A percentile compares a stretch with the other conserved stretches of the same genome.
Conservation (phyloP, 2,113 vertebrate genomes). For the Oreochromis niloticus region DNA sequence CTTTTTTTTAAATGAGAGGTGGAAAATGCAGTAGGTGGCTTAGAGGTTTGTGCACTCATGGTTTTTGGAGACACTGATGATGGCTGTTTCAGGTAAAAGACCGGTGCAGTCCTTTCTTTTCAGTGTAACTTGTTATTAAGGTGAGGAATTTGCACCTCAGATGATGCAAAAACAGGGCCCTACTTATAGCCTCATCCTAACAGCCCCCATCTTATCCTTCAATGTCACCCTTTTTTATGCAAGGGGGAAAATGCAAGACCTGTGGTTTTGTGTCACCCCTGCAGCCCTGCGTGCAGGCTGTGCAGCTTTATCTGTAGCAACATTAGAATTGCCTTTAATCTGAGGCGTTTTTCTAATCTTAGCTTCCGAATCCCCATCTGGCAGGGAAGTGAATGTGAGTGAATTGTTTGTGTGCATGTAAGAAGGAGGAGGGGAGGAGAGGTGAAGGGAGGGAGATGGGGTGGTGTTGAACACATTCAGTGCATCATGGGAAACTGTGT, state of each 20-base stretch:
- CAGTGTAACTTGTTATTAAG: background rate
- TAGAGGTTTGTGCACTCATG: background rate
- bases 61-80: background rate
- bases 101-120: background rate
- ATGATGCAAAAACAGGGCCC: conserved; percentile 9
- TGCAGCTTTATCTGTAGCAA: conserved; percentile 31
- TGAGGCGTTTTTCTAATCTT: conserved; percentile 51
- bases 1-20: background rate
- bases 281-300: background rate
- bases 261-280: background rate
- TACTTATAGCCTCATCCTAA: conserved; percentile 27
- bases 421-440: conserved; percentile 9
- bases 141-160: conserved; percentile 5
- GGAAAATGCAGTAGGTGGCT: background rate
- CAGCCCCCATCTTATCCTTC: background rate
- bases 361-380: conserved; percentile 52
- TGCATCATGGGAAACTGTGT: conserved; percentile 69
- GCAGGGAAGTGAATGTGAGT: conserved; percentile 34
- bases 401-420: conserved; percentile 43
- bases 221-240: conserved; percentile 34
- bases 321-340: conserved; percentile 48
- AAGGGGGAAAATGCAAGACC: background rate
- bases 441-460: background rate
- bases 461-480: background rate
- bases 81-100: background rate